Evolutionary conservation across 2,113 vertebrate genomes (phyloP), one percentile per base, ranked within the genome.

Genomic region (Casuarius casuarius): DNA sequence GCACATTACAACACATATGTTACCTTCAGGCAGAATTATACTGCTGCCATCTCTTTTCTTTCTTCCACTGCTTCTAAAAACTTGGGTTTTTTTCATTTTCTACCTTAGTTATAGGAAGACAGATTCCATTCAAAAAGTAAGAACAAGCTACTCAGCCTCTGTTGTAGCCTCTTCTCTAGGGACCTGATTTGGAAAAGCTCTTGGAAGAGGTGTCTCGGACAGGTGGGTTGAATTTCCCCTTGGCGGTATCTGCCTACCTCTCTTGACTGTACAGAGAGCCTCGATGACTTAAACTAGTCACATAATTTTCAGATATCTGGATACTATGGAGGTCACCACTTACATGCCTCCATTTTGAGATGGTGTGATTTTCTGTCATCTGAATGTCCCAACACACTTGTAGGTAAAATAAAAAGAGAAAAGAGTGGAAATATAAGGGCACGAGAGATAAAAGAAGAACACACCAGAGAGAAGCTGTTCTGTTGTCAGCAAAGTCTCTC

Each of bases 1-100:
- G 76, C 92, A 76, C 75, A 67, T 95, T 97, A 54, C 74, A 94
- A 77, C 61, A 91, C 31, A 7, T 74, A 90, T 62, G 79, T 93
- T 93, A 95, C 92, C 93, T 94, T 93, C 67, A 91, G 94, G 94
- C 92, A 84, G 89, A 95, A 93, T 97, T 97, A 91, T 76, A 66
- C 44, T 70, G 23, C 80, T 92, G 46, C 87, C 28, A 29, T 68
- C 63, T 74, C 58, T 93, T 78, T 81, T 85, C 29, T 89, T 67
- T 94, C 72, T 75, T 83, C 33, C 7, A 16, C 33, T 82, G 23
- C 59, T 92, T 94, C 49, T 83, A 71, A 91, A 66, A 90, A n/a
- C 12, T 76, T 65, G 16, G 7, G 7, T 65, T n/a, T 81, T 87
- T 65, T 76, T 29, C 2, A 49, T 88, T 91, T 89, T 80, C 76